These are phyloP conservation scores for Paracanthobrama guichenoti DNA, from an alignment of 2,113 vertebrate species.

Conservation along the genomic window DNA sequence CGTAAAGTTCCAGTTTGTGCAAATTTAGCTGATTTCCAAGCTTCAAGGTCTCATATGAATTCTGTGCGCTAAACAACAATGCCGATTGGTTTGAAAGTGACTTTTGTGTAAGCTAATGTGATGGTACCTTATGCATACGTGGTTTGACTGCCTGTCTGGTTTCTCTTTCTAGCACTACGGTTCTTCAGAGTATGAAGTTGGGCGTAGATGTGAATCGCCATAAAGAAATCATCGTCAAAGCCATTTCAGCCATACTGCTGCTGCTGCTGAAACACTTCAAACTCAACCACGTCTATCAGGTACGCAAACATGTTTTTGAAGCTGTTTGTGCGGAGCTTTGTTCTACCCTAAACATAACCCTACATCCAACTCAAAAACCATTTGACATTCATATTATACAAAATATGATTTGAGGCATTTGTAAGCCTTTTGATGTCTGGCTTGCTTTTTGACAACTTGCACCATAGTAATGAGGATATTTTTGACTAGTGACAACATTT, in stretches of 20 bases:
- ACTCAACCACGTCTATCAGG: conserved; percentile 97
- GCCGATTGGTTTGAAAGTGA: not conserved
- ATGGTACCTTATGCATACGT: not conserved
- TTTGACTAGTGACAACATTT: not conserved
- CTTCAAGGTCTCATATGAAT: not conserved
- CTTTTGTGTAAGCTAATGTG: not conserved
- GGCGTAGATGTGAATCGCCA: conserved; percentile 96
- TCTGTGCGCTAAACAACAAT: not conserved
- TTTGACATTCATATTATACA: not conserved
- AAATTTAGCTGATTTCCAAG: not conserved
- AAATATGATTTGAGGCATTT: not conserved
- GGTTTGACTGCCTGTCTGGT: not conserved
- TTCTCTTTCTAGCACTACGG: conserved; percentile 83
- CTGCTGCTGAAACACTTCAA: conserved; percentile 97
- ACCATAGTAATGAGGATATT: not conserved
- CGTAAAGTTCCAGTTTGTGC: not conserved
- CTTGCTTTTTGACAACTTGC: not conserved
- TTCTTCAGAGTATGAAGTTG: conserved; percentile 98
- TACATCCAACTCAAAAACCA: not conserved
- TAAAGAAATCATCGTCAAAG: conserved; percentile 98
- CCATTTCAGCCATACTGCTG: conserved; percentile 93
- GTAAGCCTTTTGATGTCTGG: not conserved
- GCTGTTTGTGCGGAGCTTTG: too few relatives aligned
- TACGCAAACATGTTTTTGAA: conserved; percentile 53
- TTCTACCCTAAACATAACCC: not conserved